phyloP scores from a whole-genome alignment of 2,888 invertebrate species.

The Aphrophora alni region DNA sequence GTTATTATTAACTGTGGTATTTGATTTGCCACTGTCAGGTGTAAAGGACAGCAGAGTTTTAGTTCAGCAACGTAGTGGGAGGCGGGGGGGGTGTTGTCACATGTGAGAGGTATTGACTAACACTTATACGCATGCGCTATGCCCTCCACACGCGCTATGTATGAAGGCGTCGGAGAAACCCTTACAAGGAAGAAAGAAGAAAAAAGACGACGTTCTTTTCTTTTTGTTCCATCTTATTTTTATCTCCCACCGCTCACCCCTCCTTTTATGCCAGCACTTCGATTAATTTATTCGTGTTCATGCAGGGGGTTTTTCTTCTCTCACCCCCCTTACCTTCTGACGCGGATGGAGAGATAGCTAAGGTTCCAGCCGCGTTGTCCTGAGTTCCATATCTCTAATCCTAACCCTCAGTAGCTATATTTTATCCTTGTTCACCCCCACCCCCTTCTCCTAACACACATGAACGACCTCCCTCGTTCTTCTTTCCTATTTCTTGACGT shows the following conservation, averaged over 20 bases:
- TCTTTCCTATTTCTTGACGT: background rate
- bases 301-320: conserved; percentile 1
- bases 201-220: conserved; percentile 32
- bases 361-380: background rate
- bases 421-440: background rate
- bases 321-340: background rate
- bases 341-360: background rate
- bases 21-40: conserved; percentile 2
- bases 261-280: conserved; percentile 17
- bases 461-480: conserved; percentile 20
- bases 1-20: background rate
- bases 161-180: conserved; percentile 11
- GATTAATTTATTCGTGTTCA: conserved; percentile 31
- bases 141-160: conserved; percentile 15
- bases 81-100: conserved; percentile 17
- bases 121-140: conserved; percentile 12
- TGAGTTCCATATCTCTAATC: background rate
- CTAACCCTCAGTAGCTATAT: background rate
- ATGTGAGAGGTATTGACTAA: conserved; percentile 31
- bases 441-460: conserved; percentile 21
- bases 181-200: conserved; percentile 31
- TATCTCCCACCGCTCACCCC: conserved; percentile 26
- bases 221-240: conserved; percentile 32
- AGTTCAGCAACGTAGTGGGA: background rate
- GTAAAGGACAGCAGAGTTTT: background rate